Conservation (phyloP, 2,113 vertebrate genomes). For the Strix aluco region DNA sequence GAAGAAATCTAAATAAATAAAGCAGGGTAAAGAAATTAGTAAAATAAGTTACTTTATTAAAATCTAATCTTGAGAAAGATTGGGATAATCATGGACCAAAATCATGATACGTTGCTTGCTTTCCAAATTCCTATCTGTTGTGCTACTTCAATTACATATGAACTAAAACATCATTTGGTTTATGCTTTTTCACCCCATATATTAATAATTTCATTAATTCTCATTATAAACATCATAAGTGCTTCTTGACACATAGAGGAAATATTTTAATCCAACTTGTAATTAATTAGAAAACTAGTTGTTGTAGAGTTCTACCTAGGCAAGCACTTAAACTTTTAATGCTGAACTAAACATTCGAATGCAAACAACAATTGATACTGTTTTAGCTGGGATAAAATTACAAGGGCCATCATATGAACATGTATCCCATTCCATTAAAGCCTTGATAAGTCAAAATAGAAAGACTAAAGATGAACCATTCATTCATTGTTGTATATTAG, state of each 20-base stretch:
- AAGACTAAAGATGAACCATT: not conserved
- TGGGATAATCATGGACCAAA: not conserved
- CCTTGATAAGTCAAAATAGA: not conserved
- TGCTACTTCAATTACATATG: not conserved
- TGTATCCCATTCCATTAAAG: not conserved
- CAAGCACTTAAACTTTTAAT: not conserved
- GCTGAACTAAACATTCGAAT: not conserved
- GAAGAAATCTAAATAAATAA: not conserved
- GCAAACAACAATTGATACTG: not conserved
- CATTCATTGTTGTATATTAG: not conserved
- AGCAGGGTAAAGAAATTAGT: not conserved
- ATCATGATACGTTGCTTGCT: not conserved
- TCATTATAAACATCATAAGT: not conserved
- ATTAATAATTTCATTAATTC: not conserved
- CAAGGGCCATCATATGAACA: not conserved
- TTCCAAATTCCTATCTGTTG: not conserved
- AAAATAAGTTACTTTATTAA: not conserved
- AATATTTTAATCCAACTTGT: not conserved
- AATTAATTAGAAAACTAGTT: not conserved
- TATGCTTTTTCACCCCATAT: not conserved
- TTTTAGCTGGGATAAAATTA: not conserved
- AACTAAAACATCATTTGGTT: not conserved
- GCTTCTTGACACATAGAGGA: not conserved
- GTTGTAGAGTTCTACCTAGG: fast-evolving
- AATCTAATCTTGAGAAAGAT: not conserved